phyloP scores from a whole-genome alignment of 2,113 vertebrate species.

The Rhinolophus ferrumequinum region DNA sequence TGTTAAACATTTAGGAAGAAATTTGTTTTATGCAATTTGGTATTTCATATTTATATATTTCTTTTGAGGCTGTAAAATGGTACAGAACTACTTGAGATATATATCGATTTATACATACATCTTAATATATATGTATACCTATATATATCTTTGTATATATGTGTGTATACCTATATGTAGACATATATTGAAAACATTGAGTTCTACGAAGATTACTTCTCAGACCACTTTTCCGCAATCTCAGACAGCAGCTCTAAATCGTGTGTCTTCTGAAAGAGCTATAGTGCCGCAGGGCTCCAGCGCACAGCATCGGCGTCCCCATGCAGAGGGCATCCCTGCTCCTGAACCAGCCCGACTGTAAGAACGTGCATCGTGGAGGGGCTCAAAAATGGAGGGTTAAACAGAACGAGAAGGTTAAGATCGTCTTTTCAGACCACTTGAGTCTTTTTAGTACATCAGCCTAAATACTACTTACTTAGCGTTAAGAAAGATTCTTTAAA shows the following conservation, averaged over 20 bases:
- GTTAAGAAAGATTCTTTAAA: constrained; percentile 22
- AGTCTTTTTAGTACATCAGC: not conserved
- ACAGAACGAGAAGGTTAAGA: not conserved
- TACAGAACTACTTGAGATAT: not conserved
- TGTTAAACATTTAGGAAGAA: constrained; percentile 23
- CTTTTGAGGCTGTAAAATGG: not conserved
- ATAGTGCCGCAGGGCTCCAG: not conserved
- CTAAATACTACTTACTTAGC: not conserved
- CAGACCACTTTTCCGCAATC: not conserved
- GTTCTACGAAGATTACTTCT: not conserved
- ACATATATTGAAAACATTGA: not conserved
- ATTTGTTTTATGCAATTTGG: not conserved
- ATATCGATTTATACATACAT: no score
- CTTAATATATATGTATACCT: no score
- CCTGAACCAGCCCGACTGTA: not conserved
- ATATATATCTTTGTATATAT: not conserved
- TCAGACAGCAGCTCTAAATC: not conserved
- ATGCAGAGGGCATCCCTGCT: not conserved
- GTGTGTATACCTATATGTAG: no score
- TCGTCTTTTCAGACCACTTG: not conserved
- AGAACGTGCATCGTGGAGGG: not conserved
- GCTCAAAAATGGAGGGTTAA: not conserved
- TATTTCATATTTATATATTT: constrained; percentile 8
- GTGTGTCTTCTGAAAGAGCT: not conserved
- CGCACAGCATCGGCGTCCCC: not conserved